A percentile compares a stretch with the other conserved stretches of the same genome.
phyloP scores from a whole-genome alignment of 2,888 invertebrate species.

The Microctonus brassicae region DNA sequence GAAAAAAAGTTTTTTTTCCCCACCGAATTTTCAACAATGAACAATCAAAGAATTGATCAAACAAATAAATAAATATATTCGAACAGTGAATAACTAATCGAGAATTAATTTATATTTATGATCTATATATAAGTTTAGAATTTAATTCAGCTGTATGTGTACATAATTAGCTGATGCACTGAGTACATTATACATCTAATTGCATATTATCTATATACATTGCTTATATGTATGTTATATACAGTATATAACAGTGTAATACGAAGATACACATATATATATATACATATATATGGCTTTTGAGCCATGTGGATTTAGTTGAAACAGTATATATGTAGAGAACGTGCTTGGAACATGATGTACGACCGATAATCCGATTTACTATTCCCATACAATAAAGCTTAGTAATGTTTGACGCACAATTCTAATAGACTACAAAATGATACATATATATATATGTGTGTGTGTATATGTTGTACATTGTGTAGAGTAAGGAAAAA shows the following conservation, averaged over 20 bases:
- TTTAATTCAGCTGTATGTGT: neutral
- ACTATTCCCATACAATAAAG: conserved; percentile 40
- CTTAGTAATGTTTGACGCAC: conserved; percentile 33
- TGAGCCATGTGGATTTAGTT: conserved; percentile 29
- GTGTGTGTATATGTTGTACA: neutral
- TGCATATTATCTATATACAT: neutral
- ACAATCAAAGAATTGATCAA: no score
- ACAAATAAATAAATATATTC: no score
- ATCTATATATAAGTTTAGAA: no score
- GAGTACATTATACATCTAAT: neutral
- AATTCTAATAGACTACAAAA: conserved; percentile 42
- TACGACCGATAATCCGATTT: conserved; percentile 46
- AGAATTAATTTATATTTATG: no score
- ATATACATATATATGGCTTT: conserved; percentile 16
- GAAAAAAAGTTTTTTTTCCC: conserved; percentile 22
- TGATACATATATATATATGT: conserved; percentile 8
- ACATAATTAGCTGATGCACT: neutral
- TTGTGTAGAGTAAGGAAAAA: neutral
- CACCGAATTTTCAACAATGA: neutral
- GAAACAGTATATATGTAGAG: conserved; percentile 21
- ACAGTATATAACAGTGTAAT: neutral
- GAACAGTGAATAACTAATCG: no score
- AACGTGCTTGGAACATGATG: conserved; percentile 36
- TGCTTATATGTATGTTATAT: neutral
- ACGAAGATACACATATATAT: conserved; percentile 8